Evolutionary conservation across 2,113 vertebrate species (phyloP).

Genomic region (Cyphomyrus discorhynchus): DNA sequence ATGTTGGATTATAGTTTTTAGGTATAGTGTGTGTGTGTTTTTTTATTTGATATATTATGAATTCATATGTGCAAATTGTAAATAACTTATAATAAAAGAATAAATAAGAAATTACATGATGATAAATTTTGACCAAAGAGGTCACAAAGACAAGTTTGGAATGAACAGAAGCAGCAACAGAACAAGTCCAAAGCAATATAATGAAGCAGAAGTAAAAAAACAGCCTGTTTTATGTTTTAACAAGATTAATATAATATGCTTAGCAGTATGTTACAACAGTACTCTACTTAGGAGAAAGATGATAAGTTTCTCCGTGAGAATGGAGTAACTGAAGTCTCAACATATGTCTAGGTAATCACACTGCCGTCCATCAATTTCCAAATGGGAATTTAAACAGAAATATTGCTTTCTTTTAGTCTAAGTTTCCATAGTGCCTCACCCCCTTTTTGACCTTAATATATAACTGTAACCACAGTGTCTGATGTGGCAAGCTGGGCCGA

Average conservation of each 20-base stretch:
- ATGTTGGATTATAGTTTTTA: not conserved
- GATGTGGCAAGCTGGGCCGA: slow-evolving; percentile 15
- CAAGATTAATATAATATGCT: slow-evolving; percentile 20
- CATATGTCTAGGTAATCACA: slow-evolving; percentile 26
- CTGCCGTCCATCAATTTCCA: slow-evolving; percentile 32
- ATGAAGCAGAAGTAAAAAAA: not conserved
- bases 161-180: not conserved
- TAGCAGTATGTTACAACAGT: slow-evolving; percentile 6
- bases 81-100: not conserved
- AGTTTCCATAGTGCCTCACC: slow-evolving; percentile 24
- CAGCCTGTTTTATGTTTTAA: not conserved
- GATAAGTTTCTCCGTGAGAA: slow-evolving; percentile 34
- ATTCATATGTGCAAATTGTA: not conserved
- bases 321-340: not conserved
- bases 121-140: not conserved
- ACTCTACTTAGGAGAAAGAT: slow-evolving; percentile 30
- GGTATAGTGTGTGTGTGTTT: not conserved
- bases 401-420: slow-evolving; percentile 15
- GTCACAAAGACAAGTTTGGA: not conserved
- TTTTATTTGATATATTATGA: not conserved
- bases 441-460: not conserved
- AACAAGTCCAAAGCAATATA: not conserved
- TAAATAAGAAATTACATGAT: not conserved
- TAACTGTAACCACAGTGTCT: slow-evolving; percentile 23
- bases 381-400: slow-evolving; percentile 28